Percentiles rank a stretch among this genome's conserved stretches.
phyloP scores from a whole-genome alignment of 2,888 invertebrate genomes.

The Lycophotia porphyrea region DNA sequence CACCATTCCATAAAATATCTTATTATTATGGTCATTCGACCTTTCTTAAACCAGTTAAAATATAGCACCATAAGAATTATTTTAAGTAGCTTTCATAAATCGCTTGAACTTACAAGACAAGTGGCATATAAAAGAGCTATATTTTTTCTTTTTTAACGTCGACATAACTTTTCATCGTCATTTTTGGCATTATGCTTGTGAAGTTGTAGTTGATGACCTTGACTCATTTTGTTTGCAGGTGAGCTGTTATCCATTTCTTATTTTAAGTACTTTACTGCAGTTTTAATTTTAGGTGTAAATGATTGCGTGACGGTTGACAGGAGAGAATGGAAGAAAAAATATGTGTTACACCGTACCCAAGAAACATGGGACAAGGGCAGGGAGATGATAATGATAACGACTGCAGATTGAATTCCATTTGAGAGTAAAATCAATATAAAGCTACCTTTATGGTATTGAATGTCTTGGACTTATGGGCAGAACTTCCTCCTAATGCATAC shows the following conservation, averaged over 20 bases:
- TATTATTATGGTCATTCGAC: conserved; percentile 32
- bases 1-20: conserved; percentile 29
- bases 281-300: conserved; percentile 1
- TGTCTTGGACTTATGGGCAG: neutral
- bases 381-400: neutral
- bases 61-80: conserved; percentile 42
- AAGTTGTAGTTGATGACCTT: conserved; percentile 59
- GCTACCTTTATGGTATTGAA: neutral
- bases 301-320: too few relatives aligned
- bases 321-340: too few relatives aligned
- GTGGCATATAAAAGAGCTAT: conserved; percentile 41
- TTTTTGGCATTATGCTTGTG: conserved; percentile 55
- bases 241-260: conserved; percentile 47
- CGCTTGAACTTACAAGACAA: conserved; percentile 45
- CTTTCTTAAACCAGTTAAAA: conserved; percentile 39
- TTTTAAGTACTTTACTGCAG: conserved; percentile 21
- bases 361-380: too few relatives aligned
- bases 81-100: conserved; percentile 52
- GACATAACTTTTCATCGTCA: conserved; percentile 48
- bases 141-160: conserved; percentile 33
- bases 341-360: too few relatives aligned
- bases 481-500: neutral
- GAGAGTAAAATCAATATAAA: neutral
- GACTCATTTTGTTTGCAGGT: conserved; percentile 40
- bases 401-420: conserved; percentile 13